phyloP scores from a whole-genome alignment of 2,797 vertebrate species.

The Thripadectes ignobilis region DNA sequence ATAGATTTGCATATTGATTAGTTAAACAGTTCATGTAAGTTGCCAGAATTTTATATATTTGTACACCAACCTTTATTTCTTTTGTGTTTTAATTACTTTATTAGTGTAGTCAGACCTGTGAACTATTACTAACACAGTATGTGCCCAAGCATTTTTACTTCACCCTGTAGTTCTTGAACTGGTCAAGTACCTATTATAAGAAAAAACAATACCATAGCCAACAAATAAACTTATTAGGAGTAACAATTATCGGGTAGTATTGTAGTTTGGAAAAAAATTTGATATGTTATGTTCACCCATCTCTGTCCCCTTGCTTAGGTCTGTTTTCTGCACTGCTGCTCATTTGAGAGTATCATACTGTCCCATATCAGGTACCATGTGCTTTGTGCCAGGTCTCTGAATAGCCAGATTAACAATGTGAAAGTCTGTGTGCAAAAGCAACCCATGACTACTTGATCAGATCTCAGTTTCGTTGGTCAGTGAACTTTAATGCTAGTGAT shows the following conservation, averaged over 20 bases:
- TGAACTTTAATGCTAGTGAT: not conserved
- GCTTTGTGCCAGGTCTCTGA: not conserved
- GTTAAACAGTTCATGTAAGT: not conserved
- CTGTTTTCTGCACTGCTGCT: not conserved
- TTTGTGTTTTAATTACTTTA: not conserved
- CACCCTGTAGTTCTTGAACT: not conserved
- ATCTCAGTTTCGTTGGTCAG: not conserved
- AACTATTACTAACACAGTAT: not conserved
- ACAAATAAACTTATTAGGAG: not conserved
- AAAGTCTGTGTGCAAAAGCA: not conserved
- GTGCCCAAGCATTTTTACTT: not conserved
- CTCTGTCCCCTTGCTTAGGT: not conserved
- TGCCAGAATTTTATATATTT: not conserved
- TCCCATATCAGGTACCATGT: not conserved
- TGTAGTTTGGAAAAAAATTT: not conserved
- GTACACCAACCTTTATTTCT: not conserved
- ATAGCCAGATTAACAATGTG: not conserved
- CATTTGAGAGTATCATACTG: not conserved
- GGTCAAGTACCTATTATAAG: not conserved
- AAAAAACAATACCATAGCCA: not conserved
- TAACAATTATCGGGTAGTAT: not conserved
- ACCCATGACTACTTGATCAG: not conserved
- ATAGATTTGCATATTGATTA: not conserved
- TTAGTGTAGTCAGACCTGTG: not conserved
- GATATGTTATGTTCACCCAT: rapidly evolving